These are phyloP conservation scores for Brachyistius frenatus DNA, from an alignment of 2,113 vertebrate species.

Conservation along the genomic window DNA sequence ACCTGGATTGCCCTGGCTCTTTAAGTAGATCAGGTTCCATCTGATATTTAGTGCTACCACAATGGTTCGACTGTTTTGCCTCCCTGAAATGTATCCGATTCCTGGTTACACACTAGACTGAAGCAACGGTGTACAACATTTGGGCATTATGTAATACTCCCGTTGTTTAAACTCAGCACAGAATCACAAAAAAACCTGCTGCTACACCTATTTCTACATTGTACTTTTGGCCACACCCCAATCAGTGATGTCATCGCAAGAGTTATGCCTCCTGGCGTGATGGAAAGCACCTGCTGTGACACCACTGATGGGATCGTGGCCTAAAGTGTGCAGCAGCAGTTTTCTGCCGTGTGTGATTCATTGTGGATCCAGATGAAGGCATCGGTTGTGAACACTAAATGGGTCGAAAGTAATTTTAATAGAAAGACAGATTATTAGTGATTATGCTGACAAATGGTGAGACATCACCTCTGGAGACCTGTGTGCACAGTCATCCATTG, in stretches of 20 bases:
- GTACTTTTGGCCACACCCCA: conserved; percentile 15
- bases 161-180: background rate
- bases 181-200: background rate
- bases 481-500: conserved; percentile 33
- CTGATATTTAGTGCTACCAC: conserved; percentile 43
- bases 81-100: conserved; percentile 33
- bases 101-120: conserved; percentile 4
- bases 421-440: conserved; percentile 17
- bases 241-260: conserved; percentile 40
- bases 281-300: conserved; percentile 44
- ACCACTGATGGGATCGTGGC: conserved; percentile 36
- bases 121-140: background rate
- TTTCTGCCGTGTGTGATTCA: conserved; percentile 16
- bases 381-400: conserved; percentile 18
- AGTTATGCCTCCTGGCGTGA: conserved; percentile 10
- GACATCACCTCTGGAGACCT: conserved; percentile 23
- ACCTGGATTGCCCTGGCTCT: conserved; percentile 66
- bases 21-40: conserved; percentile 72
- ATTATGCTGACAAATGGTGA: conserved; percentile 22
- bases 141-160: background rate
- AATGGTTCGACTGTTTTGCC: conserved; percentile 57
- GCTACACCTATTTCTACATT: background rate
- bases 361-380: conserved; percentile 2
- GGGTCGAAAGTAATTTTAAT: conserved; percentile 18
- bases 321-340: background rate